Evolutionary conservation across 1,140 invertebrate species (phyloP).

Genomic region (Drosophila nigromelanica): DNA sequence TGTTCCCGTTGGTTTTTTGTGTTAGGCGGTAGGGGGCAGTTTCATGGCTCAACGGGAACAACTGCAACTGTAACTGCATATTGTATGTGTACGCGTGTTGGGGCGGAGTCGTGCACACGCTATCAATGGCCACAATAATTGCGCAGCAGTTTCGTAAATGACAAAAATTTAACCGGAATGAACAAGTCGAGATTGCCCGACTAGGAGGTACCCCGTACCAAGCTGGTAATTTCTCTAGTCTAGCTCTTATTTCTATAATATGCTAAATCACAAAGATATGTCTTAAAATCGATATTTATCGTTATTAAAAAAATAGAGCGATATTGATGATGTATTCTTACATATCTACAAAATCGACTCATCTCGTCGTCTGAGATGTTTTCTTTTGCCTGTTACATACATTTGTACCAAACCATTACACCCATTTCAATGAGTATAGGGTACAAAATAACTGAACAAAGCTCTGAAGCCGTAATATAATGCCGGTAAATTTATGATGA

Average conservation of each 20-base stretch:
- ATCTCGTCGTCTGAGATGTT: no score
- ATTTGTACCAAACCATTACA: no score
- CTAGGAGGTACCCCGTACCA: no score
- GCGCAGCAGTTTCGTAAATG: constrained; percentile 36
- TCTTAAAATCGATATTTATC: no score
- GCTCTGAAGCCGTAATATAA: constrained; percentile 8
- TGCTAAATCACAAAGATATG: no score
- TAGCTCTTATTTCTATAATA: no score
- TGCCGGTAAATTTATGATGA: not conserved
- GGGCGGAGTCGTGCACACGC: constrained; percentile 8
- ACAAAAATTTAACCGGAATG: not conserved
- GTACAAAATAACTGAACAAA: constrained; percentile 4
- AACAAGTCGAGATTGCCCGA: no score
- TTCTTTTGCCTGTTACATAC: no score
- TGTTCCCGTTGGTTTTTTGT: constrained; percentile 10
- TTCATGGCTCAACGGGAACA: constrained; percentile 17
- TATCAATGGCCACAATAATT: constrained; percentile 24
- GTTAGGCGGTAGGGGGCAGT: not conserved
- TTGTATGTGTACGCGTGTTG: not conserved
- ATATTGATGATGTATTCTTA: no score
- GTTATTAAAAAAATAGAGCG: no score
- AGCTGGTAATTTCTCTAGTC: no score
- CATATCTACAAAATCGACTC: no score
- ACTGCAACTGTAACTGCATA: constrained; percentile 23
- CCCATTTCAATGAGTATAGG: not conserved